Evolutionary conservation across 2,797 vertebrate species (phyloP).

Genomic region (Lacerta viridis): DNA sequence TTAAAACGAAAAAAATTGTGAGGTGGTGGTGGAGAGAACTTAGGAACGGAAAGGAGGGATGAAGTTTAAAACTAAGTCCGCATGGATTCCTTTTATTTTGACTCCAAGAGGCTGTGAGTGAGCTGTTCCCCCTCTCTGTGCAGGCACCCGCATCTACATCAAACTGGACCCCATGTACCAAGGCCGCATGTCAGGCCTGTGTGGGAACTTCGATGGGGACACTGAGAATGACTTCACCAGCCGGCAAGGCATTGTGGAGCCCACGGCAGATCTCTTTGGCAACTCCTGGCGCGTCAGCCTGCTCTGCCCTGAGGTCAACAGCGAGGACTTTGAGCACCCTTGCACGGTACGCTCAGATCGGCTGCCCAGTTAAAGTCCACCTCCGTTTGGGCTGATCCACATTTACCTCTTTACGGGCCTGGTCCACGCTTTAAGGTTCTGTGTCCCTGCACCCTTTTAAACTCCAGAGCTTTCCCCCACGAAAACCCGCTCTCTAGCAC

Average conservation of each 20-base stretch:
- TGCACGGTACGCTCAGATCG: constrained; percentile 79
- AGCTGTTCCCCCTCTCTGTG: neutral
- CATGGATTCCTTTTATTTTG: neutral
- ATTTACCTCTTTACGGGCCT: too few relatives aligned
- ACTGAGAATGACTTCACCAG: constrained; percentile 90
- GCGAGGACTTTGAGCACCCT: constrained; percentile 85
- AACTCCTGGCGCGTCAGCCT: constrained; percentile 94
- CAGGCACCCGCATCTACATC: constrained; percentile 91
- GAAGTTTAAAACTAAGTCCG: neutral
- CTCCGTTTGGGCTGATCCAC: neutral
- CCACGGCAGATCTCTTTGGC: constrained; percentile 88
- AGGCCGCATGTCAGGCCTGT: constrained; percentile 86
- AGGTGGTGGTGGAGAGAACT: neutral
- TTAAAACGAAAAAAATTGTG: neutral
- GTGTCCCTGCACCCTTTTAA: too few relatives aligned
- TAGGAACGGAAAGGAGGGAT: neutral
- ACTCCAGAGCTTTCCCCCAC: too few relatives aligned
- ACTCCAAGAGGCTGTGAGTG: too few relatives aligned
- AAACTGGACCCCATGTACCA: constrained; percentile 83
- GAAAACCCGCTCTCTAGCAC: too few relatives aligned
- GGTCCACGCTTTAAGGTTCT: too few relatives aligned
- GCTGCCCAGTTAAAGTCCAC: rapidly evolving
- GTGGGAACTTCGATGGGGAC: constrained; percentile 93
- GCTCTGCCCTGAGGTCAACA: constrained; percentile 87
- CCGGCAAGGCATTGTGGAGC: constrained; percentile 88